phyloP scores from a whole-genome alignment of 2,888 invertebrate species.

The Cheilosia soror region DNA sequence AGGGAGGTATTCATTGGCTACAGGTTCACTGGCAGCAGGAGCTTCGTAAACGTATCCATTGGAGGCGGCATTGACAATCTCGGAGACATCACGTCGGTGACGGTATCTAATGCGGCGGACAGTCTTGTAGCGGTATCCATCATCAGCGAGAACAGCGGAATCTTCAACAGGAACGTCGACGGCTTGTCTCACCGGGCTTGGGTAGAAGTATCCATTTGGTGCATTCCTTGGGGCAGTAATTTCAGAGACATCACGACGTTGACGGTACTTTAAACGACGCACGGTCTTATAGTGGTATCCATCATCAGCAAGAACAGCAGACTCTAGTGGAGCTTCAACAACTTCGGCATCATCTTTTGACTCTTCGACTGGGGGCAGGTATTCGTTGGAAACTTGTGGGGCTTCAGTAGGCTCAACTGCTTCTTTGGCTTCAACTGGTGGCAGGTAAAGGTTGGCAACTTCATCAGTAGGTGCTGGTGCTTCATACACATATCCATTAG shows the following conservation, averaged over 20 bases:
- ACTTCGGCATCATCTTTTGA: conserved; percentile 7
- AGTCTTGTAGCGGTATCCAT: conserved; percentile 62
- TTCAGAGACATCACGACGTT: conserved; percentile 59
- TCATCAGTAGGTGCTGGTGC: conserved; percentile 75
- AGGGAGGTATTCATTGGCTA: conserved; percentile 21
- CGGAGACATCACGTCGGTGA: conserved; percentile 60
- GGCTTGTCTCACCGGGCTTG: conserved; percentile 72
- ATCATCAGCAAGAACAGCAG: conserved; percentile 38
- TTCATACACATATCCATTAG: conserved; percentile 63
- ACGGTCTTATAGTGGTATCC: conserved; percentile 56
- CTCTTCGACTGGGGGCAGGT: conserved; percentile 76
- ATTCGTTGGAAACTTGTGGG: conserved; percentile 77
- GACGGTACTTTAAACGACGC: conserved; percentile 33
- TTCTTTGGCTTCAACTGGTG: conserved; percentile 28
- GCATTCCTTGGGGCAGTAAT: background rate
- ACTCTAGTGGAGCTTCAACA: conserved; percentile 32
- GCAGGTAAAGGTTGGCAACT: conserved; percentile 25
- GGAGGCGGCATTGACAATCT: conserved; percentile 28
- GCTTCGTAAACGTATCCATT: conserved; percentile 45
- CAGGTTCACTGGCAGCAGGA: conserved; percentile 27
- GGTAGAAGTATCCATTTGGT: conserved; percentile 29
- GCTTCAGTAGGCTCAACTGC: conserved; percentile 55
- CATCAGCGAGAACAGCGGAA: conserved; percentile 55
- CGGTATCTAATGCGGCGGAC: conserved; percentile 50
- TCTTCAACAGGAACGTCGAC: conserved; percentile 29